Conservation (phyloP, 2,888 invertebrate species). For the Tipula helvola region DNA sequence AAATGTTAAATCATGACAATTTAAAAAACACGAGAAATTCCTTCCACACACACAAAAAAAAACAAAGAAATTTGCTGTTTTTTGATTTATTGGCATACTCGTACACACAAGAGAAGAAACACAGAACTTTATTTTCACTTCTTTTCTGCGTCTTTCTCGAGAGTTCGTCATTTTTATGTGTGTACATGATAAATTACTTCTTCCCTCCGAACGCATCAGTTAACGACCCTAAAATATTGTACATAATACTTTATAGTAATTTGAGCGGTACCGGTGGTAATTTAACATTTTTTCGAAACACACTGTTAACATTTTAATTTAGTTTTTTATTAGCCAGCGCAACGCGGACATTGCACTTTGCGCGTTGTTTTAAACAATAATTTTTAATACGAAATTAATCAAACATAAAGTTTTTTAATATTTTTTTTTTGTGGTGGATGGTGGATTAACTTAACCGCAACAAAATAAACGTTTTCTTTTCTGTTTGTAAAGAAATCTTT, state of each 20-base stretch:
- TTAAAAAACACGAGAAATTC: background rate
- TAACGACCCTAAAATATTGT: background rate
- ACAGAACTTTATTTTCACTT: too few relatives aligned
- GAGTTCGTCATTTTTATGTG: too few relatives aligned
- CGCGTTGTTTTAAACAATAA: background rate
- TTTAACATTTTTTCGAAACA: background rate
- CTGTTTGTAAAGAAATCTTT: background rate
- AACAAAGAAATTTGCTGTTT: background rate
- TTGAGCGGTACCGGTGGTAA: too few relatives aligned
- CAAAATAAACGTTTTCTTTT: background rate
- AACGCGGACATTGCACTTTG: background rate
- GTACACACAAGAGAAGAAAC: too few relatives aligned
- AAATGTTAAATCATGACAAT: background rate
- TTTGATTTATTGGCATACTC: background rate
- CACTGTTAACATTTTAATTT: background rate
- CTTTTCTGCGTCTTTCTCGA: background rate
- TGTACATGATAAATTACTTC: background rate
- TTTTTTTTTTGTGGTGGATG: background rate
- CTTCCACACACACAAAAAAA: background rate
- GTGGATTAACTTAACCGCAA: background rate
- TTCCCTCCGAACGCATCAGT: background rate
- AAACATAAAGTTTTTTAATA: background rate
- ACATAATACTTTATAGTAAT: background rate
- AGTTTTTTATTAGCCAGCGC: background rate
- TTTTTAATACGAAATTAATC: background rate